Base-by-base conservation (phyloP, 2,888 invertebrate species). In the Netelia fuscicornis region DNA sequence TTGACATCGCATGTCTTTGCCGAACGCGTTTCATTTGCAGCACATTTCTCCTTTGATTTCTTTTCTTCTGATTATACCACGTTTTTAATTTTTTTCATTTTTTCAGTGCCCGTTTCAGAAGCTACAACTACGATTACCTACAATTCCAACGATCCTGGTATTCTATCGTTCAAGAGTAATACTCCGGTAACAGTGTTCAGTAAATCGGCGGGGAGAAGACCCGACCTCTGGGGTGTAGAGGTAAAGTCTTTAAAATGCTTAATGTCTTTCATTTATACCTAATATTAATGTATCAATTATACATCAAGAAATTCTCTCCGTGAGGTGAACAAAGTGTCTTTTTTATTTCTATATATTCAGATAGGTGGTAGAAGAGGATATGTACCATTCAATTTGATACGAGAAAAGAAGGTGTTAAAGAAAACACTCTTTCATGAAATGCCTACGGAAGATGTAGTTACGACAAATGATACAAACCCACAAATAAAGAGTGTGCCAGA, bases 331-430 rank as follows among this genome's bases (percentile, higher is more conserved):
- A 58, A 23, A 20, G 9, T 20, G 9, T 58, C 2, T 20, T 58
- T 23, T 20, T 52, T 52, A 6, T 30, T 17, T 10, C 9, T n/a
- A 10, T 8, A 30, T 44, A 90, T 89, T 68, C 84, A 94, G 94
- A 96, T 97, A 65, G 94, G 95, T 86, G 97, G 96, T 44, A 95
- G 95, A 90, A 93, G 95, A 82, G 97, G 97, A 30, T 97, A 96
- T 92, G 95, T 95, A 0, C 96, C 96, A 30, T 94, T 94, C 75
- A 90, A 90, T 0, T 95, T 96, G 88, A 91, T 97, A 71, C 94
- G 94, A 89, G 97, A 97, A 94, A 90, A 90, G 5, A 96, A 95
- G 92, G 89, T 96, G 64, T 82, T 95, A 5, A 86, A 95, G 82
- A 91, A 93, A 88, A 90, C 94, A 84, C 89, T 95, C 82, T 87